Base-by-base conservation (phyloP, 2,888 invertebrate genomes). In the Portevinia maculata region DNA sequence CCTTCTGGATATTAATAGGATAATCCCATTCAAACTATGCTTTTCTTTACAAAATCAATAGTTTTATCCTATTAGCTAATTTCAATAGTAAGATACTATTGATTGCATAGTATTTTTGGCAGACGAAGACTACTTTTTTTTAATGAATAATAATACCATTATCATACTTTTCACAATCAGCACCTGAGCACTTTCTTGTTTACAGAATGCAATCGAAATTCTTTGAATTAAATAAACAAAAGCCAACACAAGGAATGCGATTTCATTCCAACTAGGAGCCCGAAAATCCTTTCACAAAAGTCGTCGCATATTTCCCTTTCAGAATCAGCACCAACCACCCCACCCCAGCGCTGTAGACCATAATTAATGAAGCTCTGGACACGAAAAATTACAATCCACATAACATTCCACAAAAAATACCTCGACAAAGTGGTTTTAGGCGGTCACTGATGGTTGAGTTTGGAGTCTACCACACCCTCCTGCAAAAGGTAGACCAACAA, bases 361-460 rank as follows among this genome's bases (percentile, higher is more conserved):
- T 81, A 83, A 83, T 83, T 76, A 83, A 83, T 83, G 83, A 83
- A 76, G 71, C 83, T 65, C 75, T 75, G 70, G 52, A 76, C 83
- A 83, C 71, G 71, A 78, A 83, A 83, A 83, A 76, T 83, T 83
- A 76, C 83, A 83, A 83, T 83, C 78, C 83, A 83, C 83, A 83
- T 76, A 83, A 83, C 83, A 83, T 83, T 81, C 81, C 81, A 37
- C 81, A 81, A 71, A 81, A 81, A 81, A 81, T 75, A 81, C 81
- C 81, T 81, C 81, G 59, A 81, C 75, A 70, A 75, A 81, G 81
- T 71, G 81, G 75, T 81, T 70, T 75, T 65, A 81, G 64, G 64
- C 60, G 75, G 70, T 48, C 65, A 65, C 44, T 57, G 48, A 19
- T 39, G 39, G 53, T 15, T n/a, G 39, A 41, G 46, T 9, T 6